Conservation (phyloP, 2,888 invertebrate genomes). For the Pseudeuparius sepicola region DNA sequence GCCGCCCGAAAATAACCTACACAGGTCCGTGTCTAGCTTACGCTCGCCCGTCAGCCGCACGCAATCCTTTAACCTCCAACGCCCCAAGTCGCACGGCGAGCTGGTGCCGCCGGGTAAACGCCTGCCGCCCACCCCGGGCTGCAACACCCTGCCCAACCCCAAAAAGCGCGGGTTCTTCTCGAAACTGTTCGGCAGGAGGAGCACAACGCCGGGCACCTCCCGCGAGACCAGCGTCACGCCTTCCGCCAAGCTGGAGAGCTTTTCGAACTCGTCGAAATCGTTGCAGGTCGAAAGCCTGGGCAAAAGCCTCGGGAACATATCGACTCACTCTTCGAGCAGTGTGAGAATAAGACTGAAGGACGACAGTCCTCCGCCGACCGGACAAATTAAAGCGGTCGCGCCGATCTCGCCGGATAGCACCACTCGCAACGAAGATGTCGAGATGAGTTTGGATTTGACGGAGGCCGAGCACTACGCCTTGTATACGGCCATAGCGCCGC, state of each 20-base stretch:
- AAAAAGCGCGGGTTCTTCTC: constrained; percentile 54
- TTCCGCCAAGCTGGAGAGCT: constrained; percentile 17
- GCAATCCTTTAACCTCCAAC: constrained; percentile 32
- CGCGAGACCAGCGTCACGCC: constrained; percentile 30
- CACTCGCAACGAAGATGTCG: constrained; percentile 24
- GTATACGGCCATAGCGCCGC: constrained; percentile 77
- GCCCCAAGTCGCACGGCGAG: constrained; percentile 33
- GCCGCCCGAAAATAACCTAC: constrained; percentile 21
- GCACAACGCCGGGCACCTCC: constrained; percentile 36
- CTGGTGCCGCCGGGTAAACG: constrained; percentile 31
- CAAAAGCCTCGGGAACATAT: constrained; percentile 38
- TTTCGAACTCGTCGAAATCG: constrained; percentile 21
- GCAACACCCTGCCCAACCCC: constrained; percentile 42
- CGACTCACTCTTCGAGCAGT: constrained; percentile 34
- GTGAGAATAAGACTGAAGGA: constrained; percentile 60
- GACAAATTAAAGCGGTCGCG: constrained; percentile 12
- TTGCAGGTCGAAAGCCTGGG: constrained; percentile 22
- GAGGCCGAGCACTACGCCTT: constrained; percentile 83
- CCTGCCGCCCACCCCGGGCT: constrained; percentile 39
- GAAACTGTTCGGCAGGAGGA: constrained; percentile 51
- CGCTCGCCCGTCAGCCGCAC: constrained; percentile 27
- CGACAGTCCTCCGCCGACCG: constrained; percentile 32
- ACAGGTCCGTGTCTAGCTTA: constrained; percentile 24
- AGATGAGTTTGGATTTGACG: constrained; percentile 57
- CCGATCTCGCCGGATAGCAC: constrained; percentile 14